Conservation (phyloP, 92 coral and sea anemone genomes). For the Meandrina meandrites region DNA sequence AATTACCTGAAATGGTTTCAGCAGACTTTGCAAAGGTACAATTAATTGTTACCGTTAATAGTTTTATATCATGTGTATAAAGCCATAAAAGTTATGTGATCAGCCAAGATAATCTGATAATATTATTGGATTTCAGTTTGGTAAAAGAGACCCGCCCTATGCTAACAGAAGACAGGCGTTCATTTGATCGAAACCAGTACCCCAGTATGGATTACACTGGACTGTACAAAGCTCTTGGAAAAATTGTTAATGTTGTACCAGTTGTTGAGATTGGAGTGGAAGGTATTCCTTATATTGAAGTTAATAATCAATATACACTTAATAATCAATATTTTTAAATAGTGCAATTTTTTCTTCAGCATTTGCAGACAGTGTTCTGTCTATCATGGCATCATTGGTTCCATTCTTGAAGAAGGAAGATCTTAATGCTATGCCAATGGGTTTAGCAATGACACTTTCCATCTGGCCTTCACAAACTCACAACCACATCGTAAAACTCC, state of each 20-base stretch:
- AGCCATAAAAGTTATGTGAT: background rate
- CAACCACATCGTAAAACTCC: conserved; percentile 76
- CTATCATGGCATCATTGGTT: conserved; percentile 87
- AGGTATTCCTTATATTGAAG: conserved; percentile 51
- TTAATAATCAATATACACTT: too few species aligned
- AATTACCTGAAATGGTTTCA: conserved; percentile 92
- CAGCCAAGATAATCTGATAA: background rate
- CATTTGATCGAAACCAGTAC: conserved; percentile 78
- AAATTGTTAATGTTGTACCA: conserved; percentile 86
- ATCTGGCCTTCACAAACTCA: conserved; percentile 81
- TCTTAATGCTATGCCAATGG: conserved; percentile 85
- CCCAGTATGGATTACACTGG: conserved; percentile 92
- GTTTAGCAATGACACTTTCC: conserved; percentile 77
- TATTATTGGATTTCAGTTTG: conserved; percentile 53
- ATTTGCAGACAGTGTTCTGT: conserved; percentile 91
- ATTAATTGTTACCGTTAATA: background rate
- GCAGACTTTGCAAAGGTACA: conserved; percentile 84
- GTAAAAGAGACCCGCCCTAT: conserved; percentile 93
- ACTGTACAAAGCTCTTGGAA: conserved; percentile 80
- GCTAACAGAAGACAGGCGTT: conserved; percentile 70
- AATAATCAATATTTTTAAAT: background rate
- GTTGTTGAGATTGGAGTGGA: conserved; percentile 92
- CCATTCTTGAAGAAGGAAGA: conserved; percentile 90
- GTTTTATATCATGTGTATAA: too few species aligned
- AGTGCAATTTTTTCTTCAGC: conserved; percentile 53